Evolutionary conservation across 2,797 vertebrate genomes (phyloP), one percentile per base, ranked within the genome.

Genomic region (Urosaurus nigricauda): DNA sequence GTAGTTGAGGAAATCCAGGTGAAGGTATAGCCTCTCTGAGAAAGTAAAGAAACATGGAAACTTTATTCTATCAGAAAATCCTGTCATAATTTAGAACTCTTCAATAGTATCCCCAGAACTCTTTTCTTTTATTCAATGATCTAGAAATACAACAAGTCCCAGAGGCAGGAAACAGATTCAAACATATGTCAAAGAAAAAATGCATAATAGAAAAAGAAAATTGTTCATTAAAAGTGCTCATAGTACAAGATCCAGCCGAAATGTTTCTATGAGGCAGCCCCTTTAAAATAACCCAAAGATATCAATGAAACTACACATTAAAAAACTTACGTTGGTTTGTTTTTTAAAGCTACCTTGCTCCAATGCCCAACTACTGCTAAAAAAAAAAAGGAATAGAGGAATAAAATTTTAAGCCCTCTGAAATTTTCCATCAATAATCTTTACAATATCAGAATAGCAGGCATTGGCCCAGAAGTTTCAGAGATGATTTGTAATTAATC

Each of bases 1-100:
- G 43, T 85, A 93, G 88, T 84, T 91, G 92, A 91, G 89, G 83
- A 91, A 94, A 96, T 92, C 85, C 91, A 92, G 94, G 93, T 91
- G 87, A 37, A 1, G 12, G 89, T 58, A 87, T 86, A 93, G 77
- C n/a, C 79, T 89, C 35, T 75, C 91, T 85, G n/a, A 80, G n/a
- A 80, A 95, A 88, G 4, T 1, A 73, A 95, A 93, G 84, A 21
- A 91, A 83, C 21, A 2, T n/a, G 12, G 73, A 87, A 60, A 82
- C 65, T 84, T 83, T 43, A 87, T 19, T 87, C 0, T 0, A 87
- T 58, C 40, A 90, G 51, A 92, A 90, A 0, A 19, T 51, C 47
- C 47, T 63, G 77, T 53, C 84, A 60, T 47, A 86, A 90, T 85
- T 75, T 84, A 58, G 90, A 92, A 32, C 87, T 84, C 68, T 58